Base-by-base conservation (phyloP, 2,113 vertebrate genomes). In the Myxocyprinus asiaticus region DNA sequence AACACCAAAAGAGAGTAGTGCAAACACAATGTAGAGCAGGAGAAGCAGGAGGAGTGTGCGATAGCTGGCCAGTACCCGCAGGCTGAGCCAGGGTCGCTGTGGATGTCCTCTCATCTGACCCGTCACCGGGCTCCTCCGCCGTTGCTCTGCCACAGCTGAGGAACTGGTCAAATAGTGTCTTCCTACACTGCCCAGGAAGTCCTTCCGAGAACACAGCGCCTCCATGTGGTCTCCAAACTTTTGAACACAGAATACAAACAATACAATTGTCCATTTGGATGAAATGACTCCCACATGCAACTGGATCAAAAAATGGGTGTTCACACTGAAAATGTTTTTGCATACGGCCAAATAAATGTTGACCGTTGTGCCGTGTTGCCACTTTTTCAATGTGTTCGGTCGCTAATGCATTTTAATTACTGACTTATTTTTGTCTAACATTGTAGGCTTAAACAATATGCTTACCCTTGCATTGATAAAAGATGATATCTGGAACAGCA, bases 41-140 rank as follows among this genome's bases (percentile, higher is more conserved):
- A 95, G 72, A 66, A 97, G 80, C 0, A 90, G 85, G 63, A 94
- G 12, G 0, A 98, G 88, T 0, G 93, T 95, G 76, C 93, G 88
- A 91, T 97, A 99, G 90, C 94, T 98, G 76, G 94, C 97, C 87
- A 99, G 91, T 53, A 89, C 90, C 0, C 97, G 93, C 72, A 99
- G 92, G 77, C 95, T 97, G 76, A 99, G 89, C 12, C 95, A 83
- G 0, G 95, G 93, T 0, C 69, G 88, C 0, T 76, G 79, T 0
- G 6, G 77, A 48, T 61, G 7, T n/a, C 83, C 88, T 1, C 59
- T 14, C 0, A 4, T 0, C 4, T 50, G 82, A 15, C 74, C 85
- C 0, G 78, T 73, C 14, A 72, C 0, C 0, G 95, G 95, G 76
- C 94, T 96, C 1, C 73, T 90, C 78, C 81, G 83, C 6, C 68